Evolutionary conservation across 2,797 vertebrate species (phyloP).

Genomic region (Champsocephalus esox): DNA sequence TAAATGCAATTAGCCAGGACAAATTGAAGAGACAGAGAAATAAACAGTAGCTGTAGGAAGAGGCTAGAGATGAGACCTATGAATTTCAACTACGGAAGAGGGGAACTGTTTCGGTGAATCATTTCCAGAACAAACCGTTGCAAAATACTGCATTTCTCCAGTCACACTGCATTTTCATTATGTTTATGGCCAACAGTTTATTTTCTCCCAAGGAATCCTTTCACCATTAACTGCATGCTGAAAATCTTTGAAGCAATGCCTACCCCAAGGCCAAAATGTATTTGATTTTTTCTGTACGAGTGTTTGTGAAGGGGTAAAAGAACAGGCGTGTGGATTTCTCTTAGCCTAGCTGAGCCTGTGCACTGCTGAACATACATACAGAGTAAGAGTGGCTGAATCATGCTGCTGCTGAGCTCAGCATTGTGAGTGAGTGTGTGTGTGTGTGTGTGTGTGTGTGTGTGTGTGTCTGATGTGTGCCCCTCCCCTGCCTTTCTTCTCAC

Average conservation of each 20-base stretch:
- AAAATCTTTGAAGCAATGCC: conserved; percentile 17
- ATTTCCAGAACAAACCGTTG: conserved; percentile 32
- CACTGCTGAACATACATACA: conserved; percentile 41
- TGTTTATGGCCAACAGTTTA: conserved; percentile 32
- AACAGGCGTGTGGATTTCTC: conserved; percentile 22
- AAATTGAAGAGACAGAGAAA: conserved; percentile 58
- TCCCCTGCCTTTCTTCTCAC: conserved; percentile 49
- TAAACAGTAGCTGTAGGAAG: conserved; percentile 28
- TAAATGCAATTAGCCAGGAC: conserved; percentile 70
- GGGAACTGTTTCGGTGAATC: conserved; percentile 21
- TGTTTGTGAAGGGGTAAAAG: conserved; percentile 30
- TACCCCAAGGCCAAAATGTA: conserved; percentile 32
- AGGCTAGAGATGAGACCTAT: conserved; percentile 39
- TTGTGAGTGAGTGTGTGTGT: conserved; percentile 7
- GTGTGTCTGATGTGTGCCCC: conserved; percentile 52
- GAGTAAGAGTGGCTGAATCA: conserved; percentile 44
- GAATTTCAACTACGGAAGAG: conserved; percentile 64
- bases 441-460: conserved; percentile 10
- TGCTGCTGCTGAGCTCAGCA: conserved; percentile 70
- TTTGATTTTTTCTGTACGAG: neutral
- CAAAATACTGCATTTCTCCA: conserved; percentile 41
- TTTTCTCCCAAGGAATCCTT: conserved; percentile 9
- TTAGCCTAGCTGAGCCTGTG: conserved; percentile 14
- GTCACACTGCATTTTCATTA: conserved; percentile 41
- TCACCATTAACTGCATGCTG: conserved; percentile 14